A percentile compares a stretch with the other conserved stretches of the same genome.
These are phyloP conservation scores for Drosophila neonasuta DNA, from an alignment of 2,888 invertebrate species.

Conservation along the genomic window DNA sequence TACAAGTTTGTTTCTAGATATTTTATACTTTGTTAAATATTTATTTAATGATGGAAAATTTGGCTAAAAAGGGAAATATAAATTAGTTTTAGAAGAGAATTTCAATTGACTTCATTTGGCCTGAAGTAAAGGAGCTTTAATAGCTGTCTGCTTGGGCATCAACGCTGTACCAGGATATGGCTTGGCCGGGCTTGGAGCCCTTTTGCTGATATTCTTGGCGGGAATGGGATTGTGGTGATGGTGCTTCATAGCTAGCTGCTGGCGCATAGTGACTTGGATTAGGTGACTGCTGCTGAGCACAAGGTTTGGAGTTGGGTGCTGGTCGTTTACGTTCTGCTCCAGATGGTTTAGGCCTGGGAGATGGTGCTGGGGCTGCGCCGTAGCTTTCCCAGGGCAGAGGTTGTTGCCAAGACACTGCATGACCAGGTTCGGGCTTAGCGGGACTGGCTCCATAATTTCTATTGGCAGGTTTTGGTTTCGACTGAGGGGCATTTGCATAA, in stretches of 20 bases:
- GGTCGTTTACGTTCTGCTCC: slow-evolving; percentile 1
- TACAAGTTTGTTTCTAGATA: neutral
- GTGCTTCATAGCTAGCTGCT: slow-evolving; percentile 9
- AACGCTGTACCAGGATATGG: slow-evolving; percentile 39
- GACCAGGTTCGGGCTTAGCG: neutral
- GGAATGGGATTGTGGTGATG: slow-evolving; percentile 12
- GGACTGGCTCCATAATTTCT: neutral
- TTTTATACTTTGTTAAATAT: neutral
- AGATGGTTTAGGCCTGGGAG: neutral
- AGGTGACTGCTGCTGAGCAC: neutral
- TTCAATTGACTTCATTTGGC: neutral
- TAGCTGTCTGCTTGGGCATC: slow-evolving; percentile 16
- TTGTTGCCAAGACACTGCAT: slow-evolving; percentile 41
- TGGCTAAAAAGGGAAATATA: slow-evolving; percentile 15
- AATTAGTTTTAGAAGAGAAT: neutral
- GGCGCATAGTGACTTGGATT: slow-evolving; percentile 7
- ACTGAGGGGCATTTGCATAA: slow-evolving; percentile 36
- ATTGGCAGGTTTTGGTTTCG: slow-evolving; percentile 4
- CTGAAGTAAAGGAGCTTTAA: slow-evolving; percentile 8
- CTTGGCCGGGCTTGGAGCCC: slow-evolving; percentile 1
- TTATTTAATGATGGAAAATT: slow-evolving; percentile 9
- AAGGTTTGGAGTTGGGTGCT: slow-evolving; percentile 7
- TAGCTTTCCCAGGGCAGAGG: slow-evolving; percentile 60
- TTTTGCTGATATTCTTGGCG: slow-evolving; percentile 22
- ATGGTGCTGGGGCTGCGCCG: slow-evolving; percentile 4